Evolutionary conservation across 1,140 invertebrate species (phyloP).

Genomic region (Meloidogyne exigua): DNA sequence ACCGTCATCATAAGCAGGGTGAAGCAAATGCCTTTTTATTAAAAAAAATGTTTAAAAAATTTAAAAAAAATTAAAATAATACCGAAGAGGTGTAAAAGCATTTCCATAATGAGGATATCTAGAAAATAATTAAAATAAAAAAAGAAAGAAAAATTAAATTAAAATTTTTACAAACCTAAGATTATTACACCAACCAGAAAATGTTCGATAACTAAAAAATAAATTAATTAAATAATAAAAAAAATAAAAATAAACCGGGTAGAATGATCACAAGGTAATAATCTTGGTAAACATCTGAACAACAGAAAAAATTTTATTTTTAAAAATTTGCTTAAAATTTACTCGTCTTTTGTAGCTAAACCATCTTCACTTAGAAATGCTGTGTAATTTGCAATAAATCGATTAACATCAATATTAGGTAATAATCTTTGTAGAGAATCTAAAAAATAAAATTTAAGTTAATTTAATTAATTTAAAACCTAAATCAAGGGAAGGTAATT

Average conservation of each 20-base stretch:
- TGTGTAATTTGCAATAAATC: conserved; percentile 49
- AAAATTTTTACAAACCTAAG: conserved; percentile 71
- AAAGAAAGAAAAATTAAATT: not conserved
- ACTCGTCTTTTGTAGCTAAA: conserved; percentile 37
- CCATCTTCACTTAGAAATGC: conserved; percentile 54
- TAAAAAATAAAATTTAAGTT: not conserved
- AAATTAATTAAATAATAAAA: not conserved
- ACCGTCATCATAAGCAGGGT: conserved; percentile 91
- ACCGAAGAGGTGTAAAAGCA: conserved; percentile 79
- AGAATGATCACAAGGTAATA: conserved; percentile 74
- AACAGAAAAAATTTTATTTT: not conserved
- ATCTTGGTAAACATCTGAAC: conserved; percentile 43
- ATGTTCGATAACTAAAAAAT: conserved; percentile 68
- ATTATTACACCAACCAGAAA: conserved; percentile 95
- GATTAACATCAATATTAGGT: conserved; percentile 32
- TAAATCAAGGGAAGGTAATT: conserved; percentile 29
- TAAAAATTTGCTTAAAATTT: not conserved
- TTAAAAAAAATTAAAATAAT: no score
- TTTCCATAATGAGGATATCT: conserved; percentile 30
- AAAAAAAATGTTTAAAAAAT: no score
- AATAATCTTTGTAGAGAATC: conserved; percentile 25
- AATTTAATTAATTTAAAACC: not conserved
- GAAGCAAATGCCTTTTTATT: conserved; percentile 70
- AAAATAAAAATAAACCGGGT: conserved; percentile 65
- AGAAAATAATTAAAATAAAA: not conserved